Percentiles rank a stretch among this genome's conserved stretches.
These are phyloP conservation scores for Phocoena phocoena DNA, from an alignment of 2,113 vertebrate species.

Conservation along the genomic window DNA sequence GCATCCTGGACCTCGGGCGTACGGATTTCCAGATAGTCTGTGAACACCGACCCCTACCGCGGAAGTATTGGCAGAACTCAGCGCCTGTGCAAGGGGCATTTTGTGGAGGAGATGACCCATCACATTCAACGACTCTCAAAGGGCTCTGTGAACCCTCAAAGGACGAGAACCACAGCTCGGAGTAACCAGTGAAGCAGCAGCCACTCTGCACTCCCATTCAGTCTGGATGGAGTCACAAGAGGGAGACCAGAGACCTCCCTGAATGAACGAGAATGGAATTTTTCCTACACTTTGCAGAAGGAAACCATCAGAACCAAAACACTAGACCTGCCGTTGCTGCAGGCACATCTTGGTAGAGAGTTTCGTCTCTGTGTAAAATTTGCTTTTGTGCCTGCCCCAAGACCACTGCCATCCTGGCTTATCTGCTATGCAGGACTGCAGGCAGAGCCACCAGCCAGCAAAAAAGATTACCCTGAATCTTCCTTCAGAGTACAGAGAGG, in stretches of 20 bases:
- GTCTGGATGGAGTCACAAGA: background rate
- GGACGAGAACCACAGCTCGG: background rate
- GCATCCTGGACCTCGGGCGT: background rate
- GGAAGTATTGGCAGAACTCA: background rate
- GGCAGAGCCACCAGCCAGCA: slow-evolving; percentile 4
- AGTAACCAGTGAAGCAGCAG: background rate
- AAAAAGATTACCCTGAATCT: background rate
- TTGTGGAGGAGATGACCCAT: too few relatives aligned
- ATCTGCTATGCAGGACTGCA: background rate
- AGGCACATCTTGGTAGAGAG: background rate
- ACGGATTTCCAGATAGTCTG: background rate
- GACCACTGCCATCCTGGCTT: background rate
- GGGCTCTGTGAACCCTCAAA: background rate
- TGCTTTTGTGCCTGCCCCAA: background rate
- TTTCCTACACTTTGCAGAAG: background rate
- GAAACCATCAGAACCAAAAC: background rate
- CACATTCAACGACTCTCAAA: background rate
- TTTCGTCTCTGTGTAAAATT: background rate
- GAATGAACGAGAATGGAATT: background rate
- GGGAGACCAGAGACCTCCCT: background rate
- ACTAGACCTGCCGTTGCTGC: background rate
- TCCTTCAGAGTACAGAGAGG: slow-evolving; percentile 30
- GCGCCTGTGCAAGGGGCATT: background rate
- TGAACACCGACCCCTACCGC: fast-evolving
- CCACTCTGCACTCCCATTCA: background rate